Evolutionary conservation across 2,113 vertebrate genomes (phyloP).

Genomic region (Cavia aperea): DNA sequence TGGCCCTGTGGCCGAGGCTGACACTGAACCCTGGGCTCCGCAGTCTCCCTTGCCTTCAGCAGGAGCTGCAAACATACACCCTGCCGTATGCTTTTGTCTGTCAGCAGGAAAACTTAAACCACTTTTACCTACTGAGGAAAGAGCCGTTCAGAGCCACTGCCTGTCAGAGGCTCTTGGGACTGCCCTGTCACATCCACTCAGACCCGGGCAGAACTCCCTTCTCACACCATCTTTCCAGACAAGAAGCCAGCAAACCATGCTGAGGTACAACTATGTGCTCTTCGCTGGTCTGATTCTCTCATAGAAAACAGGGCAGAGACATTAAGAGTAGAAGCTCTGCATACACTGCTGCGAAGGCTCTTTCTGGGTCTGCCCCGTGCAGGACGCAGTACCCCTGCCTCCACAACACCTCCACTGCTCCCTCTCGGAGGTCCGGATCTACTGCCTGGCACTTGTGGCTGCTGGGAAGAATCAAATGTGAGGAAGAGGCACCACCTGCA

Average conservation of each 20-base stretch:
- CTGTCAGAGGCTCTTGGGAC: neutral
- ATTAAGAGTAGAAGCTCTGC: neutral
- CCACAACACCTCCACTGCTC: neutral
- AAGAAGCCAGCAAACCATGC: neutral
- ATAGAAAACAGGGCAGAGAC: neutral
- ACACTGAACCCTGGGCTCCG: neutral
- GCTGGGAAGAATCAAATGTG: neutral
- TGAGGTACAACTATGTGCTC: neutral
- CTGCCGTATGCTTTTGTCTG: neutral
- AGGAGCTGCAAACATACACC: too few species aligned
- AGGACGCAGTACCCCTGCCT: neutral
- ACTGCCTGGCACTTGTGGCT: neutral
- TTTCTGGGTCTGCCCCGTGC: neutral
- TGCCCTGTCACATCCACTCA: neutral
- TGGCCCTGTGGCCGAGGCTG: neutral
- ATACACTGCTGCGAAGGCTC: neutral
- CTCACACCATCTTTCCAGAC: neutral
- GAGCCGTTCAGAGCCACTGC: neutral
- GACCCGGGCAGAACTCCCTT: neutral
- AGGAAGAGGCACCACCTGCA: neutral
- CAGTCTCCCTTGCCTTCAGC: neutral
- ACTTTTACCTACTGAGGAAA: conserved; percentile 9
- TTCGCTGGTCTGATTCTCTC: neutral
- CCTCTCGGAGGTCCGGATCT: neutral
- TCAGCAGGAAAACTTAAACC: neutral